These are phyloP conservation scores for Riparia riparia DNA, from an alignment of 2,113 vertebrate species.

Conservation along the genomic window DNA sequence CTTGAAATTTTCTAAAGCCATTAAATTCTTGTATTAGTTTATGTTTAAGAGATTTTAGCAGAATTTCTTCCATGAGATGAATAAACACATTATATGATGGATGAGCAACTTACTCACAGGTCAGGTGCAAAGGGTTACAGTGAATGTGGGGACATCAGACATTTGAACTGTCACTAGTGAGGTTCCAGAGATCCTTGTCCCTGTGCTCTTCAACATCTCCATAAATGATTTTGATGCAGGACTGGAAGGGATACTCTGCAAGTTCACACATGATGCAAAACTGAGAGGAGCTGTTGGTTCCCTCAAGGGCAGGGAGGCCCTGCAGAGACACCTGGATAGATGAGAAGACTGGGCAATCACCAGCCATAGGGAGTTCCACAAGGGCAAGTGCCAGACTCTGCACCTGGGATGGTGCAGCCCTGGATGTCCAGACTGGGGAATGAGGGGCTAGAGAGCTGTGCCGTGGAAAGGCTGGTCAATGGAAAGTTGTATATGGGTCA, in stretches of 20 bases:
- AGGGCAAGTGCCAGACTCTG: neutral
- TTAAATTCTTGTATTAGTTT: neutral
- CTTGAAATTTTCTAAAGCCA: neutral
- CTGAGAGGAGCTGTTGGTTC: neutral
- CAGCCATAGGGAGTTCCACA: too few relatives aligned
- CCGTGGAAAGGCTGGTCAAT: fast-evolving
- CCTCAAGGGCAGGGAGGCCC: neutral
- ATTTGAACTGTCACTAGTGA: neutral
- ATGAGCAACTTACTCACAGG: neutral
- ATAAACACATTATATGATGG: neutral
- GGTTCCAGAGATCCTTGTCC: neutral
- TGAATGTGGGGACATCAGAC: neutral
- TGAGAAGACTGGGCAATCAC: fast-evolving
- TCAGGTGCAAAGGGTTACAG: neutral
- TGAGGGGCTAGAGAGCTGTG: neutral
- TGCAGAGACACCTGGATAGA: neutral
- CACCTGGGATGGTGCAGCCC: neutral
- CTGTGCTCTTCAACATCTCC: neutral
- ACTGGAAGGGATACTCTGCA: neutral
- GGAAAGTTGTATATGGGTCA: fast-evolving
- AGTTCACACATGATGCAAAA: neutral
- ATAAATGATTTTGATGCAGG: too few relatives aligned
- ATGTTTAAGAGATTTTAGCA: neutral
- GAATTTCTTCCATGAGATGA: neutral
- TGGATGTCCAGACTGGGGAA: neutral